phyloP scores from a whole-genome alignment of 1,140 invertebrate species.

The Neoseiulus cucumeris region DNA sequence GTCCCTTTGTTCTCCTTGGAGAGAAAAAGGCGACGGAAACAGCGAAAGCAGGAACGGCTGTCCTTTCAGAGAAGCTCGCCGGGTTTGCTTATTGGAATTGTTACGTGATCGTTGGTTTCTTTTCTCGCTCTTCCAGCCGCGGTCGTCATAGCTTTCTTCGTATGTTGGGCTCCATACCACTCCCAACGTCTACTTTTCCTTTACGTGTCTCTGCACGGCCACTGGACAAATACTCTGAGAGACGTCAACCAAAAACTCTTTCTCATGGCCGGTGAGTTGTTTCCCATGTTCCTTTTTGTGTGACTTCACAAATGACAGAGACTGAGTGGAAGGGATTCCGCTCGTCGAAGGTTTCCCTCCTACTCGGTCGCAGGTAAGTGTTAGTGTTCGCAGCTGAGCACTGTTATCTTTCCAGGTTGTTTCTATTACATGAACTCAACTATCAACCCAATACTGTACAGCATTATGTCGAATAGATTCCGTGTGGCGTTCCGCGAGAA shows the following conservation, averaged over 20 bases:
- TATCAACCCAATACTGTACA: conserved; percentile 23
- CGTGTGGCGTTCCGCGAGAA: conserved; percentile 20
- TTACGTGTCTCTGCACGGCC: conserved; percentile 35
- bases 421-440: conserved; percentile 24
- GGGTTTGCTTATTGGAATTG: not conserved
- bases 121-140: conserved; percentile 48
- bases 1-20: no score
- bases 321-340: no score
- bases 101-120: conserved; percentile 15
- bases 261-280: conserved; percentile 19
- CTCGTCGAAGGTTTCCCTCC: no score
- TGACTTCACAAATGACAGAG: not conserved
- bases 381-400: no score
- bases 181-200: conserved; percentile 56
- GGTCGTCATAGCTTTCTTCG: conserved; percentile 72
- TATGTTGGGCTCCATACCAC: conserved; percentile 87
- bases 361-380: not conserved
- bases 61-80: not conserved
- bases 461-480: conserved; percentile 23
- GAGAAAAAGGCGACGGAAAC: not conserved
- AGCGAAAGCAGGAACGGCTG: not conserved
- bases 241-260: conserved; percentile 21
- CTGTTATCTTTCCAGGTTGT: conserved; percentile 18
- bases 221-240: conserved; percentile 20
- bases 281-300: not conserved